phyloP scores from a whole-genome alignment of 1,140 invertebrate genomes.

The Geopemphigus sp. region DNA sequence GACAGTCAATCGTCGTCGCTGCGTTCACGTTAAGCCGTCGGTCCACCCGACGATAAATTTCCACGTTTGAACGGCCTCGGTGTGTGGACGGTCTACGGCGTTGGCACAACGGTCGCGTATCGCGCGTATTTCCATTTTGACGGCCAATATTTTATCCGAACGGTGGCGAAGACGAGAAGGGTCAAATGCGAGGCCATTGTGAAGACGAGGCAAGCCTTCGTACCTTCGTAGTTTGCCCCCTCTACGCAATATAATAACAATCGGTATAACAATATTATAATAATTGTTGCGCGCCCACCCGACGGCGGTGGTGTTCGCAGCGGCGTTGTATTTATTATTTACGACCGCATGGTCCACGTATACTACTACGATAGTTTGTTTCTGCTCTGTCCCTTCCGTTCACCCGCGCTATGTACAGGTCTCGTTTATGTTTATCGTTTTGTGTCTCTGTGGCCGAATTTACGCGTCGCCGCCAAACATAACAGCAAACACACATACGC shows the following conservation, averaged over 20 bases:
- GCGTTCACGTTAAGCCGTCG: no score
- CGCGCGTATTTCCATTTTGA: no score
- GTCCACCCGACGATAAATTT: neutral
- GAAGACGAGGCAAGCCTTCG: no score
- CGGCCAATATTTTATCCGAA: no score
- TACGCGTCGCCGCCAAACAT: neutral
- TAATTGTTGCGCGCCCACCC: neutral
- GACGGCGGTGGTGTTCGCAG: neutral
- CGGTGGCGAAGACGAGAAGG: no score
- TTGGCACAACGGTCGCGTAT: no score
- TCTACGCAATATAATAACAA: no score
- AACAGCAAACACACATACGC: neutral
- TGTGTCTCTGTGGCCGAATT: slow-evolving; percentile 30
- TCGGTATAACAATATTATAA: neutral
- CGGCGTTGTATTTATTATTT: slow-evolving; percentile 19
- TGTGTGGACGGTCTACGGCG: no score
- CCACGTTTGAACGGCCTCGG: no score
- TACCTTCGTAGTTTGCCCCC: no score
- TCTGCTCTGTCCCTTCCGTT: neutral
- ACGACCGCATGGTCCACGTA: neutral
- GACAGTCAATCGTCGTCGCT: no score
- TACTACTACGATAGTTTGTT: neutral
- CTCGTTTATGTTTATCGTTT: slow-evolving; percentile 19
- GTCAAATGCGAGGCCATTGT: no score
- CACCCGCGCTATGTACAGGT: neutral